Conservation (phyloP, 2,797 vertebrate genomes). For the Ceryle rudis region DNA sequence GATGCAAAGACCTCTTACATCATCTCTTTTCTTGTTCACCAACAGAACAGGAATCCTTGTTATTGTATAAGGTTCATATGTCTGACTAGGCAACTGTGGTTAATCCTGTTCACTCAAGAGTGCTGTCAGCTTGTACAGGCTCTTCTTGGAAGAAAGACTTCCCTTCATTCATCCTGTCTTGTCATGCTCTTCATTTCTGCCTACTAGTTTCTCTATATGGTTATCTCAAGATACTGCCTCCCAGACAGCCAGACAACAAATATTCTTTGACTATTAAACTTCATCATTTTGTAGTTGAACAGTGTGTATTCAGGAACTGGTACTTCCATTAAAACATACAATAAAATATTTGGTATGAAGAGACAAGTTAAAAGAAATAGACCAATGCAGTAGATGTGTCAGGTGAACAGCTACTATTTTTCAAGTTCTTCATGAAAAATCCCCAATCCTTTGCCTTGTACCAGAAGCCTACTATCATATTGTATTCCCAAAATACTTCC, state of each 20-base stretch:
- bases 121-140: neutral
- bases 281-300: neutral
- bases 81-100: neutral
- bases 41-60: neutral
- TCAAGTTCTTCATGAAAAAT: neutral
- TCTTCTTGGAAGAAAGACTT: neutral
- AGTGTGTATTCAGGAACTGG: neutral
- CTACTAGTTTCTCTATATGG: neutral
- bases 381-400: neutral
- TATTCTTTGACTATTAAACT: neutral
- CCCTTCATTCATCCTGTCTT: neutral
- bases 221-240: neutral
- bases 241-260: neutral
- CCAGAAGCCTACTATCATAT: neutral
- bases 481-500: neutral
- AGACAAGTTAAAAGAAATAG: neutral
- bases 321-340: neutral
- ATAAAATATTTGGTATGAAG: neutral
- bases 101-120: neutral
- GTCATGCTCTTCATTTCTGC: neutral
- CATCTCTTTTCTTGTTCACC: neutral
- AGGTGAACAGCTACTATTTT: neutral
- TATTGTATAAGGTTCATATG: neutral
- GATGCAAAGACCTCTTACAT: neutral
- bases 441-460: neutral